These are phyloP conservation scores for Synergus japonicus DNA, from an alignment of 2,888 invertebrate species.

Conservation along the genomic window DNA sequence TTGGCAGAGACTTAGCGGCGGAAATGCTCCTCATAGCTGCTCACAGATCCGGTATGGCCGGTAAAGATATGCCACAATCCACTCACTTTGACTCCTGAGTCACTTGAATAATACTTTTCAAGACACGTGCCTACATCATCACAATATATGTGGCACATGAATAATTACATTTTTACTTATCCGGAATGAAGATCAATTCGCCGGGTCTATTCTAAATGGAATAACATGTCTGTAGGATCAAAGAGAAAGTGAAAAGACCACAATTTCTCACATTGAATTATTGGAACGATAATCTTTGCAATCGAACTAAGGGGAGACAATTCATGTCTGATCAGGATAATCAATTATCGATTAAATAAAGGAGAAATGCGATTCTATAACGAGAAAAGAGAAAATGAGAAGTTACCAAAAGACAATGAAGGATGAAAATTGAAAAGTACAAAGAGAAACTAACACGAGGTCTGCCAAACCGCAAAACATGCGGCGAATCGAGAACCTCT, in stretches of 20 bases:
- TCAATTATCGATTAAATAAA: neutral
- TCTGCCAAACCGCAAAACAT: conserved; percentile 58
- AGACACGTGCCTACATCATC: neutral
- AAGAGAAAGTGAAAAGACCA: no score
- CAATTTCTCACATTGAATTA: no score
- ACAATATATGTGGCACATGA: neutral
- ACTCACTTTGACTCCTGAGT: neutral
- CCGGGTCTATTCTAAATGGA: neutral
- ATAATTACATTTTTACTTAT: neutral
- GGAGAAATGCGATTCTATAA: neutral
- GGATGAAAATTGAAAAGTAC: neutral
- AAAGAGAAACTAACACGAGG: conserved; percentile 44
- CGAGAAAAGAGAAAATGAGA: neutral
- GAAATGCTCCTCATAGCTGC: conserved; percentile 68
- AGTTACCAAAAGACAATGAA: neutral
- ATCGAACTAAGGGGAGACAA: no score
- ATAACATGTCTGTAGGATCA: no score
- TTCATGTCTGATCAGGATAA: no score
- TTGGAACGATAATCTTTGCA: no score
- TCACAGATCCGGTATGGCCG: conserved; percentile 26
- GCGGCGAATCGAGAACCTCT: conserved; percentile 50
- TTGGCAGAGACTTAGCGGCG: conserved; percentile 58
- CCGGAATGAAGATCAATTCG: neutral
- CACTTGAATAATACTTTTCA: neutral
- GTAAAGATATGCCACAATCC: neutral